Evolutionary conservation across 2,797 vertebrate species (phyloP), one percentile per base, ranked within the genome.

Genomic region (Coregonus suidteri): DNA sequence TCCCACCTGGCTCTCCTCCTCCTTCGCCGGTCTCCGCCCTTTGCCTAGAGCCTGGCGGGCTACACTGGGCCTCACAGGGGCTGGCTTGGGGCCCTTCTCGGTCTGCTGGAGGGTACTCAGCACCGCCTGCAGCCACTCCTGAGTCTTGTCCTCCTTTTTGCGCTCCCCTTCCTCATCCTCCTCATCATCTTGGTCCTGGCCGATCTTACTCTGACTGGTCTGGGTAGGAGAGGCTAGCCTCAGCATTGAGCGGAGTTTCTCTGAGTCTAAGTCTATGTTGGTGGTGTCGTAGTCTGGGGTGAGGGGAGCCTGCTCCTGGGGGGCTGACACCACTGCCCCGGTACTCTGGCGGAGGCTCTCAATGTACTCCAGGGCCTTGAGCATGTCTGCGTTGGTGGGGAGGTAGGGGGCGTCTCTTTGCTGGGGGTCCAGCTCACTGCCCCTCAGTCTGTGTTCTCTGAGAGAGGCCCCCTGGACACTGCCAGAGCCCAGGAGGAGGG

Each of bases 331-430:
- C 81, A 91, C 91, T n/a, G 92, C 86, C 81, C 91, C 91, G 25
- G 93, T 91, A 85, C 94, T 95, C 84, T 96, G 95, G 76, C 89
- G 95, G 80, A 99, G 96, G 75, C 93, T 95, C 87, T 99, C 94
- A 67, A 99, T 97, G 91, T 97, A 98, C 83, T 97, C 95, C 88
- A 99, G 86, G 52, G 98, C 97, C 91, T 95, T 96, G 83, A 98
- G 94, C 96, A 99, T 98, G 79, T 99, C 97, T 0, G 94, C 91
- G 16, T 94, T 95, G 1, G 96, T 95, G 73, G 94, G 68, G 69
- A 89, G 93, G 37, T 86, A 94, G 78, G 88, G 85, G 52, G 90
- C 94, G 52, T 41, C 91, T 92, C 82, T 77, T 54, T 88, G 78
- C 85, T 87, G 90, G 54, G 93, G 86, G 73, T 95, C 94, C 41